Conservation (phyloP, 2,888 invertebrate genomes). For the Scelioninae gen. 2 region DNA sequence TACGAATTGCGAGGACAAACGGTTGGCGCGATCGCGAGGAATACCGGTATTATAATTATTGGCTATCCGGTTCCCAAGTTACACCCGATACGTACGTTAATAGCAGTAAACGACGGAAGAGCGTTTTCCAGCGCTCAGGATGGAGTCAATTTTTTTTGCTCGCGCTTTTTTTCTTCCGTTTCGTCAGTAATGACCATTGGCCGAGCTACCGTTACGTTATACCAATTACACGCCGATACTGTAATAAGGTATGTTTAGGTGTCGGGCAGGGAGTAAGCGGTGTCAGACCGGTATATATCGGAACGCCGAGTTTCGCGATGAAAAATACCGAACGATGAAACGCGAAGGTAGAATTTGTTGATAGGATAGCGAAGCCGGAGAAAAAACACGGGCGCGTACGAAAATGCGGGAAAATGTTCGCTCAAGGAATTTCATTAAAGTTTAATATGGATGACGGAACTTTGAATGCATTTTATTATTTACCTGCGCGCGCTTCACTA, state of each 20-base stretch:
- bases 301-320: constrained; percentile 20
- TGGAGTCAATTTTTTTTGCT: constrained; percentile 52
- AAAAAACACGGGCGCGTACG: constrained; percentile 27
- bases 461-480: constrained; percentile 27
- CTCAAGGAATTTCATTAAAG: constrained; percentile 34
- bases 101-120: constrained; percentile 58
- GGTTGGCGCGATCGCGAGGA: constrained; percentile 47
- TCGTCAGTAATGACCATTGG: constrained; percentile 49
- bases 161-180: too few relatives aligned
- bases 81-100: constrained; percentile 57
- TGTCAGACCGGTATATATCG: constrained; percentile 48
- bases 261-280: constrained; percentile 44
- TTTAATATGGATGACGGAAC: constrained; percentile 25
- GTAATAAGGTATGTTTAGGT: constrained; percentile 56
- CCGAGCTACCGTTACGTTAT: constrained; percentile 59
- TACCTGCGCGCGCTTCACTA: not conserved
- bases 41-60: constrained; percentile 60
- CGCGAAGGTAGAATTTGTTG: constrained; percentile 39
- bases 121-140: constrained; percentile 54
- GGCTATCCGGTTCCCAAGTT: constrained; percentile 59
- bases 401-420: constrained; percentile 26
- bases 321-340: constrained; percentile 44
- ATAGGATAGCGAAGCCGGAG: constrained; percentile 20
- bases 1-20: constrained; percentile 56
- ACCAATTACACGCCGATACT: constrained; percentile 57